These are phyloP conservation scores for Microcebus tavaratra DNA, from an alignment of 2,113 vertebrate species.

Conservation along the genomic window DNA sequence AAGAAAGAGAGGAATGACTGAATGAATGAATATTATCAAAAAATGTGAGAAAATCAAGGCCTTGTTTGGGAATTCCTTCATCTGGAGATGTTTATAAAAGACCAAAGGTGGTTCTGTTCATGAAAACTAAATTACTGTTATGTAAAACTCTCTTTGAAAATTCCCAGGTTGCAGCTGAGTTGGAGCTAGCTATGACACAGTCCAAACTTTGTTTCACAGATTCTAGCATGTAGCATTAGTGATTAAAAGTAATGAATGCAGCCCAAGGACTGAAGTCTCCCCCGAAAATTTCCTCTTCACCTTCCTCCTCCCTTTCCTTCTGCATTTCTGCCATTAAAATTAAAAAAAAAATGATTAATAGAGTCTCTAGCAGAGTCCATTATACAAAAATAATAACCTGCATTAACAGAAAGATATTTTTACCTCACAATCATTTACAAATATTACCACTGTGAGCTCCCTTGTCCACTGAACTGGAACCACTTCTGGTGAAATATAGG, in stretches of 20 bases:
- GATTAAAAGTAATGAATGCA: background rate
- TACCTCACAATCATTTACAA: background rate
- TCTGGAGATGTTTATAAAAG: background rate
- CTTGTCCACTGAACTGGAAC: background rate
- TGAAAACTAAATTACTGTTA: background rate
- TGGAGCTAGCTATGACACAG: background rate
- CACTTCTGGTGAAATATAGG: background rate
- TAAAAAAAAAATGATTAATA: background rate
- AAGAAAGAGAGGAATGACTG: background rate
- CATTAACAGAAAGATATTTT: background rate
- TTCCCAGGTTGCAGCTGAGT: background rate
- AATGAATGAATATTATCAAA: background rate
- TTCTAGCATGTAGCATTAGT: background rate
- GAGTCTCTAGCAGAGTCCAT: background rate
- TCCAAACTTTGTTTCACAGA: background rate
- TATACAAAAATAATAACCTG: background rate
- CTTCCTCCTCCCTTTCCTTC: too few species aligned
- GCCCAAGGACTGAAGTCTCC: background rate
- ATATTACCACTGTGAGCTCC: background rate
- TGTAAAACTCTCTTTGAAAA: background rate
- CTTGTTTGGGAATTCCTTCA: background rate
- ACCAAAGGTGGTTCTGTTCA: background rate
- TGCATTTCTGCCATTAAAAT: background rate
- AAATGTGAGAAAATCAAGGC: background rate
- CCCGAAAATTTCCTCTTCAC: too few species aligned